These are phyloP conservation scores for Papilio helenus DNA, from an alignment of 1,140 invertebrate genomes.

Conservation along the genomic window DNA sequence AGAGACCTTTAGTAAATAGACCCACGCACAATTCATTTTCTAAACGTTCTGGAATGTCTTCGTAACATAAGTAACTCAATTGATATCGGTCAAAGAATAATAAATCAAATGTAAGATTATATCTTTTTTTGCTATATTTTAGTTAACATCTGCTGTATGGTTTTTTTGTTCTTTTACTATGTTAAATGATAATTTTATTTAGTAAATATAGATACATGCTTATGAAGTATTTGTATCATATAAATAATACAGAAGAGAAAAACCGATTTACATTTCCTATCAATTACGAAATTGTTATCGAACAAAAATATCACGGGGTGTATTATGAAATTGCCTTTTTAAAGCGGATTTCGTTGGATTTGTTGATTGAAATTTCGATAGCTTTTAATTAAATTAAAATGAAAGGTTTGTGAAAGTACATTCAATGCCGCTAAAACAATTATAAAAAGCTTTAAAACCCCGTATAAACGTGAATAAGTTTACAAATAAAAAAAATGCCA, in stretches of 20 bases:
- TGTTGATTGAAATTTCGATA: constrained; percentile 5
- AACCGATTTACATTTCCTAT: background rate
- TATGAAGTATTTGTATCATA: background rate
- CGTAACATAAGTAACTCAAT: constrained; percentile 31
- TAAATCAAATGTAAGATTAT: constrained; percentile 35
- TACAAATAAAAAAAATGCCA: too few species aligned
- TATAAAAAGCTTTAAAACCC: too few species aligned
- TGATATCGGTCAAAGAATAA: constrained; percentile 27
- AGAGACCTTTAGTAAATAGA: background rate
- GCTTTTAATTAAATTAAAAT: background rate
- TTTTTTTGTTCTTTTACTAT: too few species aligned
- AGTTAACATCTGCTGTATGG: background rate
- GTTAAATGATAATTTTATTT: background rate
- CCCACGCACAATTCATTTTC: constrained; percentile 7
- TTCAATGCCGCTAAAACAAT: too few species aligned
- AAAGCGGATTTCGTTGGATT: background rate
- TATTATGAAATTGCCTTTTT: background rate
- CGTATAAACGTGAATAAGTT: too few species aligned
- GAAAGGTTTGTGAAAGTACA: background rate
- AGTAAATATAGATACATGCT: background rate
- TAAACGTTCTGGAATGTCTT: constrained; percentile 9
- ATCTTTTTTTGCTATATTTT: background rate
- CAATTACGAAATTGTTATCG: background rate
- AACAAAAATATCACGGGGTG: background rate
- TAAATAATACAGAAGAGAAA: background rate